Evolutionary conservation across 2,797 vertebrate genomes (phyloP), one percentile per base, ranked within the genome.

Genomic region (Sebastes miniatus): DNA sequence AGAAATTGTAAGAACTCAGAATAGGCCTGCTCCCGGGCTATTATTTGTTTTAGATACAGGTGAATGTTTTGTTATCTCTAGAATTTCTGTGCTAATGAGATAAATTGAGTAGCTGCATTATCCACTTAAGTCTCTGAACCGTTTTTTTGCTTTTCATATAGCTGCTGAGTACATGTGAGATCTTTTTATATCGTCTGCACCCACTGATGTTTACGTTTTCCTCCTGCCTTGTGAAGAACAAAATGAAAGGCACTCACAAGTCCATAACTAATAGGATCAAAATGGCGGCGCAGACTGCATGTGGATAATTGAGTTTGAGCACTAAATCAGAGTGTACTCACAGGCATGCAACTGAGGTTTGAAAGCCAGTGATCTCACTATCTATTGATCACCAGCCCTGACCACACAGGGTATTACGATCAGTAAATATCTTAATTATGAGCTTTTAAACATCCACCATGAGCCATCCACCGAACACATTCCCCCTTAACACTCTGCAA

Each of bases 261-360:
- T 88, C 90, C 81, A 84, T 85, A 89, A 83, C 81, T 93, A 94
- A 93, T 87, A 59, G 73, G 87, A 93, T 95, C 89, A 92, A 87
- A 83, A 87, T 84, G 87, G 67, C 73, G 80, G 79, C 54, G 66
- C 58, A 73, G 86, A 70, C 83, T 90, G 85, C 86, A 88, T 89
- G 83, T 87, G 84, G 76, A 85, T 90, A 83, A 91, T 87, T 90
- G 81, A 91, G 89, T 90, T 87, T 73, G 69, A 89, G 81, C 75
- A 66, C 76, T 80, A 68, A 87, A 91, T 88, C 69, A 63, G 24
- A 81, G 68, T 77, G 78, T 58, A 27, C 79, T 90, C 65, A 47
- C 59, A 62, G 70, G 63, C 50, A 79, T 54, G 50, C 22, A 66
- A 29, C 70, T 2, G 57, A 73, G 24, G 31, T 39, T 50, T 69